These are phyloP conservation scores for Trachelipus rathkii DNA, from an alignment of 1,140 invertebrate genomes.

Conservation along the genomic window DNA sequence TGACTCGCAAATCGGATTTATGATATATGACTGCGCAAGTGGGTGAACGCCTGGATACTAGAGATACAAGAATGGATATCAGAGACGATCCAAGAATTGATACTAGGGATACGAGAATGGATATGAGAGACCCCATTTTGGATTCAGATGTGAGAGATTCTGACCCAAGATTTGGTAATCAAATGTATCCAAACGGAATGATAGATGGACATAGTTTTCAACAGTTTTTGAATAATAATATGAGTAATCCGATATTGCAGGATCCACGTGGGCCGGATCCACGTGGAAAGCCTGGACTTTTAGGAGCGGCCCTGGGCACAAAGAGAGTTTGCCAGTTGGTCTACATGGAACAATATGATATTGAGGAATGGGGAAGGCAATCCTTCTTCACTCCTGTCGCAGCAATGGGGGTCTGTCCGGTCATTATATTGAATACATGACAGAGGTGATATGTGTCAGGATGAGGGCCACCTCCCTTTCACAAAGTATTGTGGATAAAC, in stretches of 20 bases:
- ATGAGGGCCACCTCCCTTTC: slow-evolving; percentile 12
- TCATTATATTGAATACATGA: slow-evolving; percentile 27
- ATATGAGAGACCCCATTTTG: slow-evolving; percentile 9
- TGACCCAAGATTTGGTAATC: slow-evolving; percentile 26
- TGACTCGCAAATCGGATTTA: neutral
- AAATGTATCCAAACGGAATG: slow-evolving; percentile 28
- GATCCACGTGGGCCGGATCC: slow-evolving; percentile 20
- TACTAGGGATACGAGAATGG: slow-evolving; percentile 28
- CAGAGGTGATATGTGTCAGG: slow-evolving; percentile 28
- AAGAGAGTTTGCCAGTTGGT: slow-evolving; percentile 15
- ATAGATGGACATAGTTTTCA: slow-evolving; percentile 31
- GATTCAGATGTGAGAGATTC: slow-evolving; percentile 32
- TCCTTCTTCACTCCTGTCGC: slow-evolving; percentile 17
- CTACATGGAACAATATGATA: neutral
- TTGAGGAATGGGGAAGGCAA: slow-evolving; percentile 4
- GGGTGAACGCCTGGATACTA: slow-evolving; percentile 23
- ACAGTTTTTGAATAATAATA: slow-evolving; percentile 31
- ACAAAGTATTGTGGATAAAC: neutral
- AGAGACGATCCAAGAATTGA: slow-evolving; percentile 18
- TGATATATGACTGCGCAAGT: slow-evolving; percentile 14
- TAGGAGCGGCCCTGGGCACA: slow-evolving; percentile 24
- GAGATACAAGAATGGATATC: slow-evolving; percentile 30
- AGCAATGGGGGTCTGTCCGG: slow-evolving; percentile 26
- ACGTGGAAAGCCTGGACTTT: slow-evolving; percentile 26
- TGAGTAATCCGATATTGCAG: slow-evolving; percentile 14